Evolutionary conservation across 1,140 invertebrate species (phyloP).

Genomic region (Steinernema khuongi): DNA sequence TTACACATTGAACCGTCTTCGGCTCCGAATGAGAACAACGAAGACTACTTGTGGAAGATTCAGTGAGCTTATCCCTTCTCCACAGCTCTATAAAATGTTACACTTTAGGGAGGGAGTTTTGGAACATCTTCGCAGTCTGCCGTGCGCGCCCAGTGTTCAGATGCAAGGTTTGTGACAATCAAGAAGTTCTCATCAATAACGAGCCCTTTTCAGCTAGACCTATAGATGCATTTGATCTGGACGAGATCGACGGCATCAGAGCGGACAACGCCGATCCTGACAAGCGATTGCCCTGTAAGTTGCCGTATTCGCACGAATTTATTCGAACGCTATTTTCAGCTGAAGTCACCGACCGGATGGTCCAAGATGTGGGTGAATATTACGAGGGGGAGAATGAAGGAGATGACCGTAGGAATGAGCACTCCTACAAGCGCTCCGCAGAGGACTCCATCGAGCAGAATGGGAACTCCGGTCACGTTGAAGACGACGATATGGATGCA

Average conservation of each 20-base stretch:
- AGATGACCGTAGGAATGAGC: constrained; percentile 74
- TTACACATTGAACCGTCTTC: constrained; percentile 97
- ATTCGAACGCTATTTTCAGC: constrained; percentile 67
- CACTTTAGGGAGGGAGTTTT: constrained; percentile 83
- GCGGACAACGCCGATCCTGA: constrained; percentile 52
- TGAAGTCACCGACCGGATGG: constrained; percentile 75
- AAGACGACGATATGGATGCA: neutral
- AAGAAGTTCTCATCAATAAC: neutral
- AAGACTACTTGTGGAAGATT: constrained; percentile 79
- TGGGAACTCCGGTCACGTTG: neutral
- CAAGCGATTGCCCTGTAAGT: constrained; percentile 44
- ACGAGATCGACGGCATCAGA: constrained; percentile 34
- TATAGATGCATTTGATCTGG: constrained; percentile 69
- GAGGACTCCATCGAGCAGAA: neutral
- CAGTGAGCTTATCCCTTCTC: constrained; percentile 27
- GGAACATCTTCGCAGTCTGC: constrained; percentile 93
- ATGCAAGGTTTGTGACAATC: constrained; percentile 68
- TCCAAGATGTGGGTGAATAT: constrained; percentile 89
- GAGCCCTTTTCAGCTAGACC: constrained; percentile 69
- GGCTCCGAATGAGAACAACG: constrained; percentile 96
- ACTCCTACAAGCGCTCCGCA: constrained; percentile 62
- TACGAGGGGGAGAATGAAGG: constrained; percentile 95
- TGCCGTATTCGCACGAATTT: constrained; percentile 14
- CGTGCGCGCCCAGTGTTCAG: constrained; percentile 94
- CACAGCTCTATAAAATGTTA: constrained; percentile 16